These are phyloP conservation scores for Reticulitermes speratus DNA, from an alignment of 1,140 invertebrate genomes.

Conservation along the genomic window DNA sequence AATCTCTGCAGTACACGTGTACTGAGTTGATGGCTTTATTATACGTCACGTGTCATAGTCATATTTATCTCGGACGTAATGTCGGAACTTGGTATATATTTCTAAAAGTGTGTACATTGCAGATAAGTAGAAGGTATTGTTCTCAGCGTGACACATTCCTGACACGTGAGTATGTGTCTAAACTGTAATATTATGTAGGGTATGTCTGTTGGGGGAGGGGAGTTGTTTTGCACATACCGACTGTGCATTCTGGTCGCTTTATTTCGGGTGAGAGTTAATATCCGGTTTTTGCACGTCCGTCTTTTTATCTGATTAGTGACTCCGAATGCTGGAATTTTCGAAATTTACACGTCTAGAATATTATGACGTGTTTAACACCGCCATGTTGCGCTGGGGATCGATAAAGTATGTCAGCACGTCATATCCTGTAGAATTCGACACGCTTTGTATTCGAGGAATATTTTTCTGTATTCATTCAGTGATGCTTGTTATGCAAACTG, in stretches of 20 bases:
- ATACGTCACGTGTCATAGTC: background rate
- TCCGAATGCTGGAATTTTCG: background rate
- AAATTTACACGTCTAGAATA: background rate
- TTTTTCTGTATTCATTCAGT: too few species aligned
- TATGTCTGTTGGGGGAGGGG: too few species aligned
- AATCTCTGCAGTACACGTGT: background rate
- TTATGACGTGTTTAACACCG: background rate
- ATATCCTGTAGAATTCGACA: too few species aligned
- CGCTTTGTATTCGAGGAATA: too few species aligned
- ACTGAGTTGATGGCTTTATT: background rate
- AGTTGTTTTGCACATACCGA: background rate
- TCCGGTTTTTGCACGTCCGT: background rate
- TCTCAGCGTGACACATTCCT: background rate
- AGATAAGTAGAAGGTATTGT: background rate
- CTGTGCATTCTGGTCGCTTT: background rate
- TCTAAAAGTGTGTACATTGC: background rate
- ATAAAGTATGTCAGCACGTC: too few species aligned
- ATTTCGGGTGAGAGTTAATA: slow-evolving; percentile 11
- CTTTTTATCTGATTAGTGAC: background rate
- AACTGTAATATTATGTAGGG: background rate
- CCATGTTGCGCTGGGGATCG: too few species aligned
- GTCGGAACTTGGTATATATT: background rate
- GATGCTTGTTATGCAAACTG: too few species aligned
- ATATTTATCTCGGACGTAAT: background rate
- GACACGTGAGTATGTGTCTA: background rate